phyloP scores from a whole-genome alignment of 2,888 invertebrate genomes.

The Pristionchus exspectatus region DNA sequence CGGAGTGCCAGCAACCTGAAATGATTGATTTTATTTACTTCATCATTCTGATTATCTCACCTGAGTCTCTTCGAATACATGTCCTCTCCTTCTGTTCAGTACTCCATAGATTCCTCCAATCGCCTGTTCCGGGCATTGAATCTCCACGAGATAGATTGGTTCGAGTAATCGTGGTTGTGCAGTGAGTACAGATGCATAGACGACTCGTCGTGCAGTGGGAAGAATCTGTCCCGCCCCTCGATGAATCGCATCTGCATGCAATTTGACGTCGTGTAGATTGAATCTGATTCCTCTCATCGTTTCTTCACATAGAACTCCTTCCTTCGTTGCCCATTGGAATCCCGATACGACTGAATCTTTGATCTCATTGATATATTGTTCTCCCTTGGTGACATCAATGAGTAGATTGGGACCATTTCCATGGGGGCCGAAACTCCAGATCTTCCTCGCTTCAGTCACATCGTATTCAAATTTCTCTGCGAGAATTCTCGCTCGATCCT shows the following conservation, averaged over 20 bases:
- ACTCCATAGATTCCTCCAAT: conserved; percentile 89
- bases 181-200: conserved; percentile 96
- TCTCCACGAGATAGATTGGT: conserved; percentile 99
- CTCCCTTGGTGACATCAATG: conserved; percentile 99
- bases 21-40: background rate
- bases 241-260: conserved; percentile 99
- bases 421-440: conserved; percentile 94
- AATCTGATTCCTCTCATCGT: conserved; percentile 95
- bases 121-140: conserved; percentile 84
- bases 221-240: conserved; percentile 85
- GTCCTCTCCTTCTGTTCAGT: conserved; percentile 89
- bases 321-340: conserved; percentile 94
- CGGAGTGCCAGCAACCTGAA: conserved; percentile 87
- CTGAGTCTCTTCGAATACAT: conserved; percentile 94
- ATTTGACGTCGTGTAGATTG: conserved; percentile 98
- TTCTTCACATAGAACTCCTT: conserved; percentile 98
- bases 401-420: conserved; percentile 98
- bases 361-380: conserved; percentile 99
- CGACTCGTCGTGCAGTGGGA: conserved; percentile 89
- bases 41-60: background rate
- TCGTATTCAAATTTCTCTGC: conserved; percentile 97
- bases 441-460: conserved; percentile 91
- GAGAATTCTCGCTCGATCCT: conserved; percentile 89
- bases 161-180: conserved; percentile 96
- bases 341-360: conserved; percentile 86